phyloP scores from a whole-genome alignment of 2,797 vertebrate genomes.

The Danio tinwini region DNA sequence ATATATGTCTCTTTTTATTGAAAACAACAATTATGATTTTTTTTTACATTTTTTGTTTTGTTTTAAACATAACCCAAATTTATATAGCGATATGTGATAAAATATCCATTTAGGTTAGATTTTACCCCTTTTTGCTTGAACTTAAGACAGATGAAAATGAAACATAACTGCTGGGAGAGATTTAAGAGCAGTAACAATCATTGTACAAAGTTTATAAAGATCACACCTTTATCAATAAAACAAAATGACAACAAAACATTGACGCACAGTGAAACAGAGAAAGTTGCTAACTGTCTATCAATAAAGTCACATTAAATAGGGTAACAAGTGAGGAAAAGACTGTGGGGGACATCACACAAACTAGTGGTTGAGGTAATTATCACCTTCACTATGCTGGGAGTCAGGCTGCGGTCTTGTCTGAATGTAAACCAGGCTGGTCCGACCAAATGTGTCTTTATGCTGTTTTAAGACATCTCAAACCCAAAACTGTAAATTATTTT shows the following conservation, averaged over 20 bases:
- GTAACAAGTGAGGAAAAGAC: not conserved
- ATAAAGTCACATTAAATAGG: not conserved
- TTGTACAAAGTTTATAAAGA: too few species aligned
- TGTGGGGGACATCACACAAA: not conserved
- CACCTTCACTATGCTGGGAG: not conserved
- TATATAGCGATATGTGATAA: too few species aligned
- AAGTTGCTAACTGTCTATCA: not conserved
- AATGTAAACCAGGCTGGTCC: constrained; percentile 7
- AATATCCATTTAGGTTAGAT: too few species aligned
- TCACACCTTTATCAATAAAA: not conserved
- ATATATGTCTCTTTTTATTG: too few species aligned
- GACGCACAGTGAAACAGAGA: too few species aligned
- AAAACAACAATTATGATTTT: too few species aligned
- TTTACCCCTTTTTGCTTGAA: too few species aligned
- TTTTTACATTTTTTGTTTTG: too few species aligned
- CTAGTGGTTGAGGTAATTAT: not conserved
- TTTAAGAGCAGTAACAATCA: too few species aligned
- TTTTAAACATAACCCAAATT: too few species aligned
- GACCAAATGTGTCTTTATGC: not conserved
- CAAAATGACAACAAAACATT: not conserved
- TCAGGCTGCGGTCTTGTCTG: not conserved
- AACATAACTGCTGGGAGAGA: too few species aligned
- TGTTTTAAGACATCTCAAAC: not conserved
- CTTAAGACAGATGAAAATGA: too few species aligned
- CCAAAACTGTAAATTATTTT: not conserved